Base-by-base conservation (phyloP, 1,140 invertebrate genomes). In the Notospermus geniculatus region DNA sequence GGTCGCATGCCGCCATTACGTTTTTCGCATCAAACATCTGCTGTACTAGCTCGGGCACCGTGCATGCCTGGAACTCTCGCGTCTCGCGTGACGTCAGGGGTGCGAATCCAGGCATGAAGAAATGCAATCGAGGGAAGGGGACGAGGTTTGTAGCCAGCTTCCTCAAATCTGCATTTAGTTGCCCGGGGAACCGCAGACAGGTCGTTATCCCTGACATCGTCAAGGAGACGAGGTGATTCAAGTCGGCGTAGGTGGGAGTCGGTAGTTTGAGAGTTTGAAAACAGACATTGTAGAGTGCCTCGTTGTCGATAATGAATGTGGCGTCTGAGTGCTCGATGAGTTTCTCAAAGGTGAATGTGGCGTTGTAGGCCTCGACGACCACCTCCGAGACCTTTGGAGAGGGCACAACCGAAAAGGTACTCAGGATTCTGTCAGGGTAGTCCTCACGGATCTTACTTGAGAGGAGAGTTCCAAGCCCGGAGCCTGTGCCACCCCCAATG, bases 81-180 rank as follows among this genome's bases (percentile, higher is more conserved):
- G 65, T 65, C 43, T 77, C 75, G 67, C 91, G 86, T 32, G 91
- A 90, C 15, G 92, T 94, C 1, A 96, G 68, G 0, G 88, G 88
- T 0, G 87, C 88, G 70, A 88, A 88, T 15, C 89, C 89, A 0
- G 89, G 88, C 82, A 90, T 89, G 69, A 90, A 90, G 81, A 90
- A 90, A 69, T 90, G 89, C 0, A 90, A 77, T 4, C 7, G 87
- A 19, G 93, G 93, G 69, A 85, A 96, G 50, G 93, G 93, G 45
- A 96, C 93, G 93, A 96, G 96, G 83, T n/a, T n/a, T n/a, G n/a
- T n/a, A 15, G n/a, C 15, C 15, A 43, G 41, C 15, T 43, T n/a
- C 41, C n/a, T 15, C 41, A 15, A 43, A 43, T n/a, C 41, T 43
- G 41, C n/a, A n/a, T 15, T 43, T 43, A 15, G 15, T 15, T 15